These are phyloP conservation scores for Siniperca chuatsi DNA, from an alignment of 2,113 vertebrate genomes.

Conservation along the genomic window DNA sequence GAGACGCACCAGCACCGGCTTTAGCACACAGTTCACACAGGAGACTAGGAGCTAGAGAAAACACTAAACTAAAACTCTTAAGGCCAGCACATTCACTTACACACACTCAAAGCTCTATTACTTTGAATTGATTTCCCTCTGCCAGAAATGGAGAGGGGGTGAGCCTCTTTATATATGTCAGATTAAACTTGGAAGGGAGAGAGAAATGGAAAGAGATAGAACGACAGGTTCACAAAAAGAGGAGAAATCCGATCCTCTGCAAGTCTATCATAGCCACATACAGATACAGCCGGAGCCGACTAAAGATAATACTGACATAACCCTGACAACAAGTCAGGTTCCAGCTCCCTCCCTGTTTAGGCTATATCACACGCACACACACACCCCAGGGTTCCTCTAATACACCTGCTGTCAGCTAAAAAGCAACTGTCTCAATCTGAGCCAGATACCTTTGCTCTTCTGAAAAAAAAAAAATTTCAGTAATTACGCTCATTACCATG, in stretches of 20 bases:
- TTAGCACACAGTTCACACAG: constrained; percentile 32
- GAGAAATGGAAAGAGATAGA: constrained; percentile 50
- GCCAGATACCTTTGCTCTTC: constrained; percentile 27
- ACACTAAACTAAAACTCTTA: constrained; percentile 55
- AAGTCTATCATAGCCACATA: constrained; percentile 38
- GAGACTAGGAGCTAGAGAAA: constrained; percentile 46
- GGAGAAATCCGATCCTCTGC: constrained; percentile 55
- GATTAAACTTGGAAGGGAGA: constrained; percentile 65
- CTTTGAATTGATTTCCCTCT: constrained; percentile 75
- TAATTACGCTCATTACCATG: constrained; percentile 36
- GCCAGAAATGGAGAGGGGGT: constrained; percentile 58
- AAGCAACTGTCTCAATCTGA: constrained; percentile 21
- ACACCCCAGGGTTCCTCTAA: constrained; percentile 14
- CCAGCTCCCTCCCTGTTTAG: constrained; percentile 8
- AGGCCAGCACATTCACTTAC: constrained; percentile 46
- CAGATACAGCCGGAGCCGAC: constrained; percentile 40
- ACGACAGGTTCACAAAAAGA: constrained; percentile 60
- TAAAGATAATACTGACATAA: constrained; percentile 68
- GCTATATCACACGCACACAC: background rate
- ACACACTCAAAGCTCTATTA: constrained; percentile 62
- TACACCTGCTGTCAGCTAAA: constrained; percentile 51
- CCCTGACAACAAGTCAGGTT: constrained; percentile 51
- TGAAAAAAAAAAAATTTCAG: constrained; percentile 5
- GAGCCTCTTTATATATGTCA: constrained; percentile 71
- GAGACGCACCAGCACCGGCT: constrained; percentile 29